Evolutionary conservation across 2,888 invertebrate species (phyloP).

Genomic region (Pasiphila rectangulata): DNA sequence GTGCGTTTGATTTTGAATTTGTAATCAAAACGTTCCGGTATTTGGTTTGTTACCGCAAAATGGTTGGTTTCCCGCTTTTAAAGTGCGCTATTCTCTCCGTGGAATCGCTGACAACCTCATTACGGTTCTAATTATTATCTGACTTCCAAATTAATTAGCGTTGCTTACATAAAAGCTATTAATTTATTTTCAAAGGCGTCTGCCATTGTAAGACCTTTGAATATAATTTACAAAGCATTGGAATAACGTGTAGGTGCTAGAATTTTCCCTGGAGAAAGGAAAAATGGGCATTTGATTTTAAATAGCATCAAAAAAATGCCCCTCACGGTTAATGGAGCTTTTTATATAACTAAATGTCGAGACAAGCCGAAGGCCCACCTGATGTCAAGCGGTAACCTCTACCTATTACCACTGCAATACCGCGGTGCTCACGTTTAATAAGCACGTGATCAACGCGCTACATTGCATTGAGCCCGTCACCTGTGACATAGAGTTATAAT

Average conservation of each 20-base stretch:
- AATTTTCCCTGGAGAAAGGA: neutral
- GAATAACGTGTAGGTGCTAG: neutral
- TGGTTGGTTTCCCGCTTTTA: neutral
- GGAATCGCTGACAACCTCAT: constrained; percentile 16
- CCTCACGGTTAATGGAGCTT: too few relatives aligned
- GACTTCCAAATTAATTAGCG: constrained; percentile 16
- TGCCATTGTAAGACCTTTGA: neutral
- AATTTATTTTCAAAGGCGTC: constrained; percentile 8
- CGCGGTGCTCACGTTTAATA: too few relatives aligned
- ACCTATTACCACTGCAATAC: too few relatives aligned
- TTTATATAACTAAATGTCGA: too few relatives aligned
- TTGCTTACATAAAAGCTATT: constrained; percentile 11
- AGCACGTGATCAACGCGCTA: too few relatives aligned
- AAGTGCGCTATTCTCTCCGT: neutral
- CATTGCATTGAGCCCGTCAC: too few relatives aligned
- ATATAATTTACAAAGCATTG: constrained; percentile 3
- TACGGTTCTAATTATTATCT: constrained; percentile 16
- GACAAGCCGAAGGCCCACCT: too few relatives aligned
- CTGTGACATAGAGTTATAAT: too few relatives aligned
- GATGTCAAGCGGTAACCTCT: too few relatives aligned
- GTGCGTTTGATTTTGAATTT: constrained; percentile 1
- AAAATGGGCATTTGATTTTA: neutral
- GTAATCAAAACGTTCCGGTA: neutral
- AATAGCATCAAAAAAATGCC: too few relatives aligned
- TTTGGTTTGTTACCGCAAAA: neutral